A percentile compares a stretch with the other conserved stretches of the same genome.
phyloP scores from a whole-genome alignment of 2,113 vertebrate species.

The Lamprologus callipterus region DNA sequence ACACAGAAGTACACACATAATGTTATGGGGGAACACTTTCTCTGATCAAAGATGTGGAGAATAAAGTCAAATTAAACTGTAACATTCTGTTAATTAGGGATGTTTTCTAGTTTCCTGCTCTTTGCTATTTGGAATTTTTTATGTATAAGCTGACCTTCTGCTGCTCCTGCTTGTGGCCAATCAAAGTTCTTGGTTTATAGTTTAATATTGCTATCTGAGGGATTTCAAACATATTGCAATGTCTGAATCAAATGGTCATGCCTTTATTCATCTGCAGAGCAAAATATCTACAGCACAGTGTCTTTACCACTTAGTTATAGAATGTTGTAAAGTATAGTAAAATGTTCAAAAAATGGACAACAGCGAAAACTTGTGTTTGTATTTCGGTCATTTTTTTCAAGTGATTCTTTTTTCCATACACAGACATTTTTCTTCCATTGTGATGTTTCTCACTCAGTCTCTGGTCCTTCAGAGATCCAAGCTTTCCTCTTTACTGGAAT shows the following conservation, averaged over 20 bases:
- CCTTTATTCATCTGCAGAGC: neutral
- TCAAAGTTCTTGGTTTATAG: neutral
- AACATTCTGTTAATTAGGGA: neutral
- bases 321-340: neutral
- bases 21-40: neutral
- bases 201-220: neutral
- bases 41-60: neutral
- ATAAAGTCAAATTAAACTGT: neutral
- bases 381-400: neutral
- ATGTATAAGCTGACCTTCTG: neutral
- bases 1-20: neutral
- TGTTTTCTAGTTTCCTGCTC: neutral
- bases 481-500: slow-evolving; percentile 72
- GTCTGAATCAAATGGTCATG: neutral
- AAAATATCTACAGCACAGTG: neutral
- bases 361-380: fast-evolving
- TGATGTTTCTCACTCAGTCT: neutral
- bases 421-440: neutral
- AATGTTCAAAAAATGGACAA: neutral
- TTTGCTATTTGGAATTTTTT: neutral
- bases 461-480: slow-evolving; percentile 64
- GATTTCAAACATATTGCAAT: neutral
- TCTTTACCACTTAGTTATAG: neutral
- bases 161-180: neutral
- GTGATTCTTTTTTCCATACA: neutral